Evolutionary conservation across 2,797 vertebrate species (phyloP).

Genomic region (Amniataba percoides): DNA sequence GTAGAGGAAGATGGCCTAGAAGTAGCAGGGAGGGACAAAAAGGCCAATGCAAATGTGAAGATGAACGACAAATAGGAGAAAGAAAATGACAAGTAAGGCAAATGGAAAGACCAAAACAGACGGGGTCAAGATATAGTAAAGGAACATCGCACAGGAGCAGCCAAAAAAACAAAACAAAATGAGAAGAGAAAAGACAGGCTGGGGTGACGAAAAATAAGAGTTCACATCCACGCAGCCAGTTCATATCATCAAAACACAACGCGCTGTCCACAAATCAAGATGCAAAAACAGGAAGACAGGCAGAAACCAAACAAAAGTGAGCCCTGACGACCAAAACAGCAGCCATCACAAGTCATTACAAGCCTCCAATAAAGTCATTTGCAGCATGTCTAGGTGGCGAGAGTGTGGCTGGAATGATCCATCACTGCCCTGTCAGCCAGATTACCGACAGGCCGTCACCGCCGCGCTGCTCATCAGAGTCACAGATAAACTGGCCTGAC

Average conservation of each 20-base stretch:
- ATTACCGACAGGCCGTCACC: slow-evolving; percentile 45
- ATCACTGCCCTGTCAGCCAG: slow-evolving; percentile 61
- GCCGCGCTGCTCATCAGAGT: slow-evolving; percentile 46
- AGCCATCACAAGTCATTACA: slow-evolving; percentile 57
- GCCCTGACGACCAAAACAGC: slow-evolving; percentile 19
- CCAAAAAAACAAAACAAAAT: slow-evolving; percentile 45
- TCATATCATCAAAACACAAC: slow-evolving; percentile 21
- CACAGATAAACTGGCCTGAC: slow-evolving; percentile 68
- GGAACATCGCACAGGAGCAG: slow-evolving; percentile 27
- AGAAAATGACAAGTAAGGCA: slow-evolving; percentile 22
- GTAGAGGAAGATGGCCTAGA: slow-evolving; percentile 40
- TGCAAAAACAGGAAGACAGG: slow-evolving; percentile 14
- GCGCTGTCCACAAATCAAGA: slow-evolving; percentile 14
- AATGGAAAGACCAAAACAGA: slow-evolving; percentile 30
- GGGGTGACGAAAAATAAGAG: slow-evolving; percentile 10
- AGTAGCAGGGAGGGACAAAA: slow-evolving; percentile 20
- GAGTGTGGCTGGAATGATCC: slow-evolving; percentile 57
- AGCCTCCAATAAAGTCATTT: slow-evolving; percentile 53
- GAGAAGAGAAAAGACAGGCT: slow-evolving; percentile 26
- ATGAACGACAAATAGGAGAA: slow-evolving; percentile 34
- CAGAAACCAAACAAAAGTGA: slow-evolving; percentile 28
- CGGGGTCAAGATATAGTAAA: slow-evolving; percentile 31
- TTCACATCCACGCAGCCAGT: slow-evolving; percentile 12
- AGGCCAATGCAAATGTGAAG: slow-evolving; percentile 30
- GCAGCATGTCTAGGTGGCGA: slow-evolving; percentile 37